Conservation (phyloP, 2,797 vertebrate genomes). For the Gastrophryne carolinensis region DNA sequence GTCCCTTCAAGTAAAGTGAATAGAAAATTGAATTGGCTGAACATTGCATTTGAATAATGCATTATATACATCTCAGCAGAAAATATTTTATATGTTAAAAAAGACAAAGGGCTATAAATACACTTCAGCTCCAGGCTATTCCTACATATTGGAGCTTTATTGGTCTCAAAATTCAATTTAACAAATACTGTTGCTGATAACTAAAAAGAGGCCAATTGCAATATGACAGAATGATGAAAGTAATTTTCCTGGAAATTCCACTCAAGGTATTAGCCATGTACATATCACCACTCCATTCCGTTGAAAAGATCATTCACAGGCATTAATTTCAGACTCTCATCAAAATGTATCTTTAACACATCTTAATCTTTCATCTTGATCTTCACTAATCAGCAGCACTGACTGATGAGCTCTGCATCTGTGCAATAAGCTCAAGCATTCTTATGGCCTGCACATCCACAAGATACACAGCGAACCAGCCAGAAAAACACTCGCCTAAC, state of each 20-base stretch:
- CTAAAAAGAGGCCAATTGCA: conserved; percentile 53
- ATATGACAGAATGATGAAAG: conserved; percentile 49
- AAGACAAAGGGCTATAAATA: conserved; percentile 56
- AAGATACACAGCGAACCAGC: conserved; percentile 3
- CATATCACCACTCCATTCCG: conserved; percentile 46
- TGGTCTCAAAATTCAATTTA: conserved; percentile 55
- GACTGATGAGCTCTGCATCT: conserved; percentile 30
- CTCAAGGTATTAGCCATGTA: conserved; percentile 47
- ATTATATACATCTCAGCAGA: background rate
- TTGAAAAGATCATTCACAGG: conserved; percentile 13
- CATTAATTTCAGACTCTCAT: conserved; percentile 50
- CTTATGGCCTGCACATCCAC: conserved; percentile 35
- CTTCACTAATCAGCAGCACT: conserved; percentile 48
- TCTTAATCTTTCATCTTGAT: conserved; percentile 50
- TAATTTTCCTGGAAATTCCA: conserved; percentile 49
- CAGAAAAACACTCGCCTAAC: background rate
- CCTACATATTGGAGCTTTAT: conserved; percentile 54
- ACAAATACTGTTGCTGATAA: conserved; percentile 55
- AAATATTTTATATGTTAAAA: conserved; percentile 55
- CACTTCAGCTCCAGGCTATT: conserved; percentile 54
- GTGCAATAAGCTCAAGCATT: background rate
- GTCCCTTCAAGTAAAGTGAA: background rate
- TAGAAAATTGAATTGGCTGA: background rate
- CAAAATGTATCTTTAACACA: conserved; percentile 50
- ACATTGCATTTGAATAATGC: background rate